Evolutionary conservation across 1,140 invertebrate genomes (phyloP).

Genomic region (Drosophila nasuta): DNA sequence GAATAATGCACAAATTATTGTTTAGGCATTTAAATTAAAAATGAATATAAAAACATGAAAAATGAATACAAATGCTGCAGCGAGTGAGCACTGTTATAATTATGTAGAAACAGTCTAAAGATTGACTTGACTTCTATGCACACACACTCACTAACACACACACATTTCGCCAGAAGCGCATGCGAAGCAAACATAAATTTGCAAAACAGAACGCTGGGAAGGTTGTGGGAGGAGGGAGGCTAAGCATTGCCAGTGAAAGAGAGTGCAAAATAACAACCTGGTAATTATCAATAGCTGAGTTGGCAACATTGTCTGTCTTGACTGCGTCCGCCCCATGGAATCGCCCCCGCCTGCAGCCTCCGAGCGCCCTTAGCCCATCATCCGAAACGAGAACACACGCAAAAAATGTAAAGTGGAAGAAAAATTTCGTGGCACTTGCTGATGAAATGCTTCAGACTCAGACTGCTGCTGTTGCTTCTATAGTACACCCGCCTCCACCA

Average conservation of each 20-base stretch:
- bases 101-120: constrained; percentile 82
- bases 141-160: constrained; percentile 1
- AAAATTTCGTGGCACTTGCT: constrained; percentile 69
- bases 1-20: constrained; percentile 81
- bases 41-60: constrained; percentile 71
- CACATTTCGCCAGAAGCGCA: constrained; percentile 51
- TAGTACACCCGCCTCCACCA: background rate
- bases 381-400: constrained; percentile 66
- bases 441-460: constrained; percentile 10
- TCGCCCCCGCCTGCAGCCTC: background rate
- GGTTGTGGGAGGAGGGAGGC: background rate
- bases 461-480: background rate
- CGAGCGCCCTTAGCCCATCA: constrained; percentile 31
- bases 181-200: constrained; percentile 79
- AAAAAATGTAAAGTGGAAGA: constrained; percentile 79
- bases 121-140: constrained; percentile 78
- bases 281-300: constrained; percentile 78
- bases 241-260: background rate
- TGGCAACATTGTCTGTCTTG: constrained; percentile 72
- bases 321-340: constrained; percentile 2
- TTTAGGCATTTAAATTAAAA: constrained; percentile 82
- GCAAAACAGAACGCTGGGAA: constrained; percentile 15
- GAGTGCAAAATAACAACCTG: constrained; percentile 61
- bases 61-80: background rate
- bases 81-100: constrained; percentile 71